Base-by-base conservation (phyloP, 1,140 invertebrate species). In the Antheraea pernyi region DNA sequence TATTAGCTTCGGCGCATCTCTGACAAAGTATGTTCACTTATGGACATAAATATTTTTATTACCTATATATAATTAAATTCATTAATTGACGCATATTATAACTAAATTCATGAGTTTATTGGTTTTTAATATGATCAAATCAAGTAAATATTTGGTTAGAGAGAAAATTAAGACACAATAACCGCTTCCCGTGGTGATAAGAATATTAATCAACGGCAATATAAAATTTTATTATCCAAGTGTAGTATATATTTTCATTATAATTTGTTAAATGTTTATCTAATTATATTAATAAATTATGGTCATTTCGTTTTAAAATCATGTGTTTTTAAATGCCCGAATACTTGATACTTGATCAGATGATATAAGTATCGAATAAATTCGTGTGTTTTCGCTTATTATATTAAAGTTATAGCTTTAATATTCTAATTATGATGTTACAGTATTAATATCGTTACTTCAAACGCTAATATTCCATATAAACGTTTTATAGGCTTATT, bases 261-360 rank as follows among this genome's bases (percentile, higher is more conserved):
- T 16, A 53, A 53, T 53, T 53, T 53, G 16, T 53, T 53, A 16
- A 5, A 53, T n/a, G 46, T 53, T 53, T 53, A 53, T 53, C 46
- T 53, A 53, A 53, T 53, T 53, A 53, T 53, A 53, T 53, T 53
- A 53, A 53, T 53, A 42, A 8, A 42, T 53, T 53, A 53, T 53
- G 46, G 5, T 53, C 9, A 16, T 53, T 53, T n/a, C 13, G 16
- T 53, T 53, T 53, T 16, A 53, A 13, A 53, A 53, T 16, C 16
- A 53, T 42, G 39, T 42, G 1, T 16, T 53, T 13, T n/a, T n/a
- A n/a, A n/a, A 13, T n/a, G 13, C 46, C 16, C 46, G 46, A 4
- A 42, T 42, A 3, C 39, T 42, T 11, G 39, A 42, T 42, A 42
- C 39, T 10, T 42, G 39, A 11, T 4, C 8, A 42, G 7, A 10